phyloP scores from a whole-genome alignment of 2,113 vertebrate genomes.

The Mellivora capensis region DNA sequence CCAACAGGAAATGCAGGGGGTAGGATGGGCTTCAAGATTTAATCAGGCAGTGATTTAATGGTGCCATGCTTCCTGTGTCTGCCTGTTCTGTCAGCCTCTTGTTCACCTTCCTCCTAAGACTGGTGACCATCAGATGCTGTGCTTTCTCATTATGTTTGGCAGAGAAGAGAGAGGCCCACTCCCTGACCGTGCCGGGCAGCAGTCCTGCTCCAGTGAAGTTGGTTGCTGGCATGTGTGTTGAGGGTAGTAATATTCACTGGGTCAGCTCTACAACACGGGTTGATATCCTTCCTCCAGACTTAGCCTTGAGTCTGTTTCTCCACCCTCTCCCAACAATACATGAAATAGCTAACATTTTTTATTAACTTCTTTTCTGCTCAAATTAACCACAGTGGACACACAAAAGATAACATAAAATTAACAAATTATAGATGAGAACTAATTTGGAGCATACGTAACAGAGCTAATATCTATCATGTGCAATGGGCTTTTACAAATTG shows the following conservation, averaged over 20 bases:
- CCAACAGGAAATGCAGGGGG: neutral
- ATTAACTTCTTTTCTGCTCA: neutral
- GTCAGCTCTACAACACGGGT: neutral
- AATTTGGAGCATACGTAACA: neutral
- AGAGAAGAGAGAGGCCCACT: neutral
- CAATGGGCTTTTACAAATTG: conserved; percentile 16
- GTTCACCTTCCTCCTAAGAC: neutral
- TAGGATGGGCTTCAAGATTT: neutral
- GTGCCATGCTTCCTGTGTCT: neutral
- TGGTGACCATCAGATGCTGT: neutral
- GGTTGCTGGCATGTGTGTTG: fast-evolving
- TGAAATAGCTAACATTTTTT: neutral
- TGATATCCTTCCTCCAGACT: no score
- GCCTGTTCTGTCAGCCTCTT: neutral
- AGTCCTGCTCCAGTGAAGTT: neutral
- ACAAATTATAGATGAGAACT: neutral
- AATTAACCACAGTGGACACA: neutral
- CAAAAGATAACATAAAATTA: neutral
- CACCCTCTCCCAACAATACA: neutral
- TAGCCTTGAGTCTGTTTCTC: neutral
- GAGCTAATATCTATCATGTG: neutral
- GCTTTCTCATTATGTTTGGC: neutral
- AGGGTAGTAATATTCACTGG: neutral
- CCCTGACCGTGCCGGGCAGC: fast-evolving
- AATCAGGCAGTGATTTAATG: neutral